Base-by-base conservation (phyloP, 1,140 invertebrate genomes). In the Drosophila novamexicana region DNA sequence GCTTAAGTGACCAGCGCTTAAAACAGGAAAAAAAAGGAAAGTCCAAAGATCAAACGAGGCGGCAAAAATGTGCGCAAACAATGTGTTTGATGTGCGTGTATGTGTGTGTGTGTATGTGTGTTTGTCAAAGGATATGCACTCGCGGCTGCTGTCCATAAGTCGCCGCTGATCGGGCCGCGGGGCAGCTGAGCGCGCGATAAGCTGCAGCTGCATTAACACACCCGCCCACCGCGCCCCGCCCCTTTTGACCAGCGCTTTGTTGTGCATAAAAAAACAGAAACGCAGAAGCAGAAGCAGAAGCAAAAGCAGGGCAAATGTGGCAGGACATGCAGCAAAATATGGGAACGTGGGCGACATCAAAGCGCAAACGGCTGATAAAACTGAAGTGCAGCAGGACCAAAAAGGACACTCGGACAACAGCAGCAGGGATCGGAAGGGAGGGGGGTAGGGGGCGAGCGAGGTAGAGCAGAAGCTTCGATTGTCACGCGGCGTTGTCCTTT, bases 31-130 rank as follows among this genome's bases (percentile, higher is more conserved):
- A 34, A 44, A 16, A 10, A 44, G n/a, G 7, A 5, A 0, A 29
- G 45, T 6, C 1, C 2, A 53, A 16, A 58, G 56, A 78, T 78
- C 76, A 75, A 78, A 78, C 62, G 62, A 29, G 56, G 53, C 37
- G 34, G 34, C 34, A 56, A 63, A 74, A 44, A 54, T 54, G 18
- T 47, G 44, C 32, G 34, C 57, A 34, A 75, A 89, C 89, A 84
- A 88, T 88, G 84, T 88, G 77, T 88, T 88, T 88, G 84, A 88
- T 89, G 84, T 86, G 39, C 36, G 10, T 34, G 68, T 56, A 50
- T 53, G 49, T 37, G 47, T 42, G 34, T 40, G 42, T 57, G 42
- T 34, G 36, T 34, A 22, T 52, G 65, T 36, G 42, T 34, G 36
- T 34, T 22, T 59, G 65, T 36, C 61, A 72, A 76, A 72, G 68